Evolutionary conservation across 2,888 invertebrate genomes (phyloP).

Genomic region (Adelognathus sp.): DNA sequence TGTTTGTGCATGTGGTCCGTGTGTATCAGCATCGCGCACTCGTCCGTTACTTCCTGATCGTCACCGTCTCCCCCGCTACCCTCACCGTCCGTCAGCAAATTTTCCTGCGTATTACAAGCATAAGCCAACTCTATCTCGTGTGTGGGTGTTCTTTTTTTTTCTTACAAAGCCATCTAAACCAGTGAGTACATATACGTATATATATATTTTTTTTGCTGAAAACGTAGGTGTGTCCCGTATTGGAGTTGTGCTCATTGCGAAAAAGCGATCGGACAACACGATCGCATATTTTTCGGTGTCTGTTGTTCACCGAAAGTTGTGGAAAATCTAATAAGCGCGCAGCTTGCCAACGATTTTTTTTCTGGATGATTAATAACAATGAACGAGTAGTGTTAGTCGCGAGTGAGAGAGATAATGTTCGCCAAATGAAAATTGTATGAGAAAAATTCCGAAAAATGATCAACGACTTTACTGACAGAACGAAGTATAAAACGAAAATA

Average conservation of each 20-base stretch:
- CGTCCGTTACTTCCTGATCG: slow-evolving; percentile 87
- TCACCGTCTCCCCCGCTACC: slow-evolving; percentile 83
- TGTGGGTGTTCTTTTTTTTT: slow-evolving; percentile 34
- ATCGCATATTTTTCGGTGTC: slow-evolving; percentile 5
- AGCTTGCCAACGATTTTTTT: background rate
- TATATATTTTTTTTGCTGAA: slow-evolving; percentile 4
- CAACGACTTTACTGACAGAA: too few species aligned
- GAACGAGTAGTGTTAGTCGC: slow-evolving; percentile 35
- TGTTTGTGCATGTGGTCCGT: slow-evolving; percentile 80
- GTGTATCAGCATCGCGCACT: slow-evolving; percentile 87
- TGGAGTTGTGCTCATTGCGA: slow-evolving; percentile 31
- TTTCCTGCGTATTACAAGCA: slow-evolving; percentile 81
- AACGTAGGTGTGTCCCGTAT: slow-evolving; percentile 52
- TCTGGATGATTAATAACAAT: slow-evolving; percentile 11
- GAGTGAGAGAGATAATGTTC: slow-evolving; percentile 8
- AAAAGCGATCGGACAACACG: slow-evolving; percentile 15
- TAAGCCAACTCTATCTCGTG: slow-evolving; percentile 60
- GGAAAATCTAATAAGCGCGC: background rate
- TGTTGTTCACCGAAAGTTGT: background rate
- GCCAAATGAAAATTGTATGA: slow-evolving; percentile 1
- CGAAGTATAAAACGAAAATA: too few species aligned
- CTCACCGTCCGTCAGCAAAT: slow-evolving; percentile 84
- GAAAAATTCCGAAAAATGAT: background rate
- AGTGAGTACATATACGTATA: slow-evolving; percentile 45
- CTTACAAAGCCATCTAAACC: slow-evolving; percentile 54